A percentile compares a stretch with the other conserved stretches of the same genome.
Conservation (phyloP, 2,113 vertebrate genomes). For the Thunnus thynnus region DNA sequence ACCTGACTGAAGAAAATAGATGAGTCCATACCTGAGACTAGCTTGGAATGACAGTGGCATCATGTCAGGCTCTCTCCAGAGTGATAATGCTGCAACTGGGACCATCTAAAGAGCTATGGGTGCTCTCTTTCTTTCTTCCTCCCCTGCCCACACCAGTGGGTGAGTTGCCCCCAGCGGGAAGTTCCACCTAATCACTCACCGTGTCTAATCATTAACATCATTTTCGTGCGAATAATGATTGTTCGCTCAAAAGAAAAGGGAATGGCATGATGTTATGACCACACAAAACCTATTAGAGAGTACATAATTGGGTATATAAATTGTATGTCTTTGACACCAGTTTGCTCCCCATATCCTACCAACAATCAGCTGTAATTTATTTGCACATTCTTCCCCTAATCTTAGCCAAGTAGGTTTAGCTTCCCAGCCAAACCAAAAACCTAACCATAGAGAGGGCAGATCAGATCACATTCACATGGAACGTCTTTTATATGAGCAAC, state of each 20-base stretch:
- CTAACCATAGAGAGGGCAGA: no score
- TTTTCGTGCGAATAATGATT: neutral
- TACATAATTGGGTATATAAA: no score
- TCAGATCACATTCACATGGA: no score
- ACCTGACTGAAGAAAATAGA: neutral
- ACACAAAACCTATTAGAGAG: no score
- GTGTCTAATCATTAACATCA: constrained; percentile 9
- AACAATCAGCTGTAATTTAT: no score
- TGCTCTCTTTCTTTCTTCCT: neutral
- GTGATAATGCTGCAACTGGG: constrained; percentile 16
- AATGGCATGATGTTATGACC: neutral
- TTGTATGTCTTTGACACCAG: no score
- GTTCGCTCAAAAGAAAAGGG: neutral
- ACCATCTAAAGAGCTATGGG: neutral
- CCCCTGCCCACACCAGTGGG: neutral
- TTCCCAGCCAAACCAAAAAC: no score
- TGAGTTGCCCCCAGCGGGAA: neutral
- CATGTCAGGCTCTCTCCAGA: constrained; percentile 10
- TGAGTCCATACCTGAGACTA: neutral
- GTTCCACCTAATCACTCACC: constrained; percentile 8
- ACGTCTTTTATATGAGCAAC: no score
- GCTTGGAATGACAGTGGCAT: neutral
- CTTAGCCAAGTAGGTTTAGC: no score
- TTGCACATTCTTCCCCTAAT: no score
- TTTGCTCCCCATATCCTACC: no score